Evolutionary conservation across 2,797 vertebrate genomes (phyloP), one percentile per base, ranked within the genome.

Genomic region (Alosa sapidissima): DNA sequence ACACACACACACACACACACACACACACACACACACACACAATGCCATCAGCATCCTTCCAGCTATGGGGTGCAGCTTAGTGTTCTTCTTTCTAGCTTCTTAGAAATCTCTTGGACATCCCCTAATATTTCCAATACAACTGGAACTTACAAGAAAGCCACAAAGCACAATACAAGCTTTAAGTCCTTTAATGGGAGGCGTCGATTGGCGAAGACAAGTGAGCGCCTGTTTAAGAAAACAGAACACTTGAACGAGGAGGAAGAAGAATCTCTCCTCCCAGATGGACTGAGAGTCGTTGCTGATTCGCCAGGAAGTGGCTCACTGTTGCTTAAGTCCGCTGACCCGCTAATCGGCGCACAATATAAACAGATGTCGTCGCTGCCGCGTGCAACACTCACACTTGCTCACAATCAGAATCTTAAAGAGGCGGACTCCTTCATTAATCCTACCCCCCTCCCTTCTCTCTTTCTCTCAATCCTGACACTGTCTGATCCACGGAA

Each of bases 321-420:
- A 86, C 90, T 91, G 92, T 91, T 91, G 91, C 91, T 89, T 90
- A 82, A 91, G 91, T 92, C 93, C 89, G 33, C 90, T 94, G 94
- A 94, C 93, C 92, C 87, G 85, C 92, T 95, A 95, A 95, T 95
- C 93, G 85, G 87, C n/a, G 0, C 86, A 94, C 90, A 94, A 92
- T 93, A 90, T 90, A 93, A 94, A 94, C 93, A 92, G 90, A 94
- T 93, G 91, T 92, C 87, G 82, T 83, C 82, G 55, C 83, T 1
- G 51, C 82, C 1, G 85, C 54, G 65, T 89, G 83, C 90, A 88
- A 87, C 84, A 89, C 93, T 94, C 92, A 94, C 89, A 90, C 91
- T 90, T 92, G 87, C 83, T 83, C 89, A 94, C 92, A 94, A 95
- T 94, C 94, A 93, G 89, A 90, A 91, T 93, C 89, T 93, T 90